Evolutionary conservation across 1,140 invertebrate genomes (phyloP).

Genomic region (Pachyrhynchus sulphureomaculatus): DNA sequence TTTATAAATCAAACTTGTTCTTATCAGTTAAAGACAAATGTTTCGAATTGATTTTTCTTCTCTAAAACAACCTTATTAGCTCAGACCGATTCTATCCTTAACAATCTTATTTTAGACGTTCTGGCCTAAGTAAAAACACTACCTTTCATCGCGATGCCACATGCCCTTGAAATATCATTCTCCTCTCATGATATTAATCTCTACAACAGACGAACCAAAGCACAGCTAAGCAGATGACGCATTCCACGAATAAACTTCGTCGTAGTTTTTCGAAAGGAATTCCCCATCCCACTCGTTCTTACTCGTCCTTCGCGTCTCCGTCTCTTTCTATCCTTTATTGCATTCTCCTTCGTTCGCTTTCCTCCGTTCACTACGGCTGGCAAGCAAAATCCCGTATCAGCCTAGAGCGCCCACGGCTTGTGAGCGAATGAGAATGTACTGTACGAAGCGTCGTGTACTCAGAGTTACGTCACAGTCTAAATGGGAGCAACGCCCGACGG

Average conservation of each 20-base stretch:
- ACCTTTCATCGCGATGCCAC: not conserved
- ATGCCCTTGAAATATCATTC: not conserved
- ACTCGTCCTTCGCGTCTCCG: not conserved
- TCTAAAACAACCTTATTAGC: too few relatives aligned
- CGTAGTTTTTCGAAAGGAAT: not conserved
- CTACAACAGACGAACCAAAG: slow-evolving; percentile 7
- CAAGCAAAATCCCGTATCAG: too few relatives aligned
- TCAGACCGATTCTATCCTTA: too few relatives aligned
- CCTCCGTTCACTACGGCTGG: not conserved
- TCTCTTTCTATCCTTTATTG: slow-evolving; percentile 5
- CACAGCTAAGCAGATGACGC: not conserved
- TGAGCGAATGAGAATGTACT: not conserved
- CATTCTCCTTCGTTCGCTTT: not conserved
- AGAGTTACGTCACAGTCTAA: not conserved
- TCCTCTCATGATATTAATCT: not conserved
- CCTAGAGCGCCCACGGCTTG: not conserved
- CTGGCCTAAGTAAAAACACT: too few relatives aligned
- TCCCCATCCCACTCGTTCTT: not conserved
- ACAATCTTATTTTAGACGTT: too few relatives aligned
- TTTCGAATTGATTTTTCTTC: too few relatives aligned
- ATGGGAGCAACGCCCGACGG: not conserved
- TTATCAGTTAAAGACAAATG: too few relatives aligned
- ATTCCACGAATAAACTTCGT: slow-evolving; percentile 1
- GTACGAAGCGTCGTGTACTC: too few relatives aligned
- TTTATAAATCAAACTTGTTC: too few relatives aligned